Percentiles rank a stretch among this genome's conserved stretches.
Evolutionary conservation across 1,140 invertebrate genomes (phyloP).

Genomic region (Drosophila serrata): DNA sequence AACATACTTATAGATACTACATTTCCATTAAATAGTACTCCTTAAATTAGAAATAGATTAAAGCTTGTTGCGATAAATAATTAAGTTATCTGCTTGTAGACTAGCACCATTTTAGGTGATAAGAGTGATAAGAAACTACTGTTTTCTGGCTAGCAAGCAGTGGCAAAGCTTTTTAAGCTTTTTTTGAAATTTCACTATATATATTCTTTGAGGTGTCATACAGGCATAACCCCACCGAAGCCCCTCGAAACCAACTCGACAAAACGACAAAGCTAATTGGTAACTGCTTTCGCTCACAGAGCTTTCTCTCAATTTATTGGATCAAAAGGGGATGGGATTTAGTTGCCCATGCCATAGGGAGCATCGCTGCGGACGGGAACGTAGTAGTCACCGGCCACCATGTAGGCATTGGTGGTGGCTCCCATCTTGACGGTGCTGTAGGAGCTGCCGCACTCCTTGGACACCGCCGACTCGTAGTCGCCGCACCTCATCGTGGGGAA

Average conservation of each 20-base stretch:
- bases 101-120: background rate
- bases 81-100: background rate
- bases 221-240: background rate
- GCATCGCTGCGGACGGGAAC: slow-evolving; percentile 70
- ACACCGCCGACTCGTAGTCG: slow-evolving; percentile 64
- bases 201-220: background rate
- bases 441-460: slow-evolving; percentile 61
- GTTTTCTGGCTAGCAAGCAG: background rate
- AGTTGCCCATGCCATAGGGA: slow-evolving; percentile 79
- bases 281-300: slow-evolving; percentile 31
- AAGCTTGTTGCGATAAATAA: background rate
- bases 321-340: slow-evolving; percentile 9
- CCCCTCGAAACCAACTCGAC: background rate
- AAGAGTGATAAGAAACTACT: background rate
- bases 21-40: background rate
- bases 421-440: slow-evolving; percentile 83
- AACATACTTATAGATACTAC: background rate
- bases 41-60: background rate
- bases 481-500: slow-evolving; percentile 71
- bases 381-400: slow-evolving; percentile 83
- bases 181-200: background rate
- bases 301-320: slow-evolving; percentile 43
- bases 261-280: background rate
- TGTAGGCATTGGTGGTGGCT: slow-evolving; percentile 74
- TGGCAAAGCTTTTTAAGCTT: background rate